Evolutionary conservation across 2,113 vertebrate genomes (phyloP), one percentile per base, ranked within the genome.

Genomic region (Hippotragus niger): DNA sequence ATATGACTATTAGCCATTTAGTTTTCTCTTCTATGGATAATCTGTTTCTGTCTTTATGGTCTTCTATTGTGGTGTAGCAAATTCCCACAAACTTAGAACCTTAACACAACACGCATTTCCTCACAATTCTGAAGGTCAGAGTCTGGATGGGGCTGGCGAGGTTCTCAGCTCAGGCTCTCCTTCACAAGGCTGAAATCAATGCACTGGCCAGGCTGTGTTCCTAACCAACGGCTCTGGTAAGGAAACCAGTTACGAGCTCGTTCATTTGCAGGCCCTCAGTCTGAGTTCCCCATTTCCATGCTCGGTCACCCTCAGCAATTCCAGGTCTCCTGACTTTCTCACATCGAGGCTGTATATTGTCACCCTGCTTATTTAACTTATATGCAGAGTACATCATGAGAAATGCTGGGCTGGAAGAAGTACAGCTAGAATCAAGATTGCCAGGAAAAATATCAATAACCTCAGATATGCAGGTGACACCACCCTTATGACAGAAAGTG

Each of bases 101-200:
- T 94, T 94, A 84, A 89, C 86, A 96, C 27, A 96, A 43, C 11
- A 96, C 29, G n/a, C 4, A 55, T 92, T 96, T 92, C 47, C 93
- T 92, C 47, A n/a, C 9, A 55, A 27, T 90, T 57, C 40, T 88
- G 52, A 95, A 91, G 33, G 14, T 90, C 36, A 64, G 13, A 90
- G 19, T 81, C 58, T 88, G 10, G 33, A 29, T n/a, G 3, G n/a
- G n/a, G 33, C 21, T 91, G 40, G 31, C 25, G 74, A 14, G 13
- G 11, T 80, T 88, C 52, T 92, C 81, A 67, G 15, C 58, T 62
- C 47, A 57, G 21, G 29, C 11, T 92, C 33, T 57, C 52, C 82
- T n/a, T 60, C 9, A 31, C 67, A 85, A 97, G 12, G 33, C 40
- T 67, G 36, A 87, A 83, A 62, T 83, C 29, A 84, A 92, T n/a